Evolutionary conservation across 2,113 vertebrate species (phyloP).

Genomic region (Mesoclemmys tuberculata): DNA sequence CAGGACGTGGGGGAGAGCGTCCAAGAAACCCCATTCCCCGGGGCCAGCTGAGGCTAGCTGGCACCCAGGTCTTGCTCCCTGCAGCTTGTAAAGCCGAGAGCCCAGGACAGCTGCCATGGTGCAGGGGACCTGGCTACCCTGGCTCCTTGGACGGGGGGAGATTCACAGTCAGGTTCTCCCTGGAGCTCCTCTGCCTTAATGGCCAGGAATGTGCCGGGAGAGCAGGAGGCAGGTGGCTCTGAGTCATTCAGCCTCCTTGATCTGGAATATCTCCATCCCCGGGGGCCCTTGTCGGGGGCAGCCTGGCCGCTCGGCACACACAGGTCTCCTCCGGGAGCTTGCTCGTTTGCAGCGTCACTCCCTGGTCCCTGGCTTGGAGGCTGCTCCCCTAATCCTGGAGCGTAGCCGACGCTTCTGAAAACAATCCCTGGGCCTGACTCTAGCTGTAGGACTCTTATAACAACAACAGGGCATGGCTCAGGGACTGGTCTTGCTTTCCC

Average conservation of each 20-base stretch:
- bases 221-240: neutral
- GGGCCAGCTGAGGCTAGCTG: neutral
- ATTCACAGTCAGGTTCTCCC: neutral
- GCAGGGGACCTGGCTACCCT: conserved; percentile 52
- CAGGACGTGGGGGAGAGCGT: neutral
- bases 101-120: conserved; percentile 50
- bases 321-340: neutral
- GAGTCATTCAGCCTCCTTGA: neutral
- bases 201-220: neutral
- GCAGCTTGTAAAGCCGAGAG: neutral
- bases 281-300: neutral
- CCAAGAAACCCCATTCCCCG: neutral
- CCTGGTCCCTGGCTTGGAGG: neutral
- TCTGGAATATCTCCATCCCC: neutral
- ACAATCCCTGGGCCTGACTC: neutral
- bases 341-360: neutral
- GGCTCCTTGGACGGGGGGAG: neutral
- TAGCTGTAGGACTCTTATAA: neutral
- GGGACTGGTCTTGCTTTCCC: neutral
- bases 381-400: neutral
- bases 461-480: neutral
- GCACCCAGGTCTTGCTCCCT: neutral
- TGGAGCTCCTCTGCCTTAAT: conserved; percentile 42
- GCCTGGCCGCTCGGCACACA: neutral
- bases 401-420: neutral